Evolutionary conservation across 2,797 vertebrate species (phyloP), one percentile per base, ranked within the genome.

Genomic region (Lindbergichthys nudifrons): DNA sequence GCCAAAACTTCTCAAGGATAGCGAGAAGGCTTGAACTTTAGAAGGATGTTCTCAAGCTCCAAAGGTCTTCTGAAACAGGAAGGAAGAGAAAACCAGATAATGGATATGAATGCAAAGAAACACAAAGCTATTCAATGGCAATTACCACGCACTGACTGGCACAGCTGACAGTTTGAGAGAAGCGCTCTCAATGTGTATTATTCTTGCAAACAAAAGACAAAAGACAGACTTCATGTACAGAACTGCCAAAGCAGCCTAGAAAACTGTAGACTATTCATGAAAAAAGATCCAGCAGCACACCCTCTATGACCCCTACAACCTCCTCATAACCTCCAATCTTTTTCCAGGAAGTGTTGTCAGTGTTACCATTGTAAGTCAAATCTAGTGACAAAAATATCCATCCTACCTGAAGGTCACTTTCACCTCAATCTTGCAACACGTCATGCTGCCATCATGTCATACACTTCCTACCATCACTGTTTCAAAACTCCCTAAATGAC

Each of bases 141-240:
- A 89, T 92, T 90, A 91, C 81, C 87, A 87, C 47, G 73, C 88
- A 75, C 73, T 76, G 90, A 73, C 85, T 87, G 87, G 84, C 86
- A 90, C 91, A 88, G 89, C 86, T 90, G 90, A 91, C 90, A 87
- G 87, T 82, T 79, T 46, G 73, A 84, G 76, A 73, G 84, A 77
- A 81, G 82, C 47, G 21, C 85, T 83, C 85, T 86, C 80, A 61
- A 57, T 50, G 18, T 50, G 60, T 87, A 87, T 87, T 87, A 80
- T 81, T 76, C 83, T 71, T 10, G 42, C 75, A 75, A 85, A 90
- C 85, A 85, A 81, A 88, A 83, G 80, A 86, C 74, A 82, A 82
- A 84, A 78, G 78, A 85, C 39, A 70, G 64, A 77, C 76, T 66
- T 19, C 75, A 82, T 74, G 76, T 69, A 64, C 51, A 82, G 76